These are phyloP conservation scores for Drosophila sordidapex DNA, from an alignment of 2,888 invertebrate genomes.

Conservation along the genomic window DNA sequence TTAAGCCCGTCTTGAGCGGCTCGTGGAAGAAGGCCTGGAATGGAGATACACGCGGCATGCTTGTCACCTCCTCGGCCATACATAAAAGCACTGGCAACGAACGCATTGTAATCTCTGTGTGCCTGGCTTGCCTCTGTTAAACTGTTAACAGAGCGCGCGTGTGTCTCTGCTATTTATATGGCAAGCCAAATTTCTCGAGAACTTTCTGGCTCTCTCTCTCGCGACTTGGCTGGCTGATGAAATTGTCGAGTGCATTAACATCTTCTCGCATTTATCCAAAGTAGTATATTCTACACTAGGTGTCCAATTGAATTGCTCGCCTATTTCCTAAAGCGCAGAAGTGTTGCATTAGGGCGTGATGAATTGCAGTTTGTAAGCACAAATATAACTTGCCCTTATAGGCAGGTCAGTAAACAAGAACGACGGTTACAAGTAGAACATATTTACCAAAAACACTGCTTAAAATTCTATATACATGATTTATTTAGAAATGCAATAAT, in stretches of 20 bases:
- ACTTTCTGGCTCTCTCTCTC: constrained; percentile 51
- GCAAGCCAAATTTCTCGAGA: constrained; percentile 18
- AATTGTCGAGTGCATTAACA: constrained; percentile 28
- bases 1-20: constrained; percentile 39
- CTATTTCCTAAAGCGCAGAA: neutral
- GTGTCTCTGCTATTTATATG: constrained; percentile 58
- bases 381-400: neutral
- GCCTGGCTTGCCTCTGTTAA: constrained; percentile 15
- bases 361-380: neutral
- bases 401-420: neutral
- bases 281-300: neutral
- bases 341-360: neutral
- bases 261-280: constrained; percentile 27
- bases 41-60: constrained; percentile 56
- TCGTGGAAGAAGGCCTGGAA: constrained; percentile 60
- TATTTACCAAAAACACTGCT: neutral
- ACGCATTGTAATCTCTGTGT: constrained; percentile 68
- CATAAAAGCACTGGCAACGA: constrained; percentile 77
- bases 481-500: neutral
- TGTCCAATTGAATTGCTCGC: neutral
- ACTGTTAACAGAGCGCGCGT: constrained; percentile 34
- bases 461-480: neutral
- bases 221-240: constrained; percentile 54
- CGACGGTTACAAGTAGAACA: neutral
- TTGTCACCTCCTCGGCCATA: constrained; percentile 73